A percentile compares a stretch with the other conserved stretches of the same genome.
phyloP scores from a whole-genome alignment of 1,140 invertebrate genomes.

The Fopius arisanus region DNA sequence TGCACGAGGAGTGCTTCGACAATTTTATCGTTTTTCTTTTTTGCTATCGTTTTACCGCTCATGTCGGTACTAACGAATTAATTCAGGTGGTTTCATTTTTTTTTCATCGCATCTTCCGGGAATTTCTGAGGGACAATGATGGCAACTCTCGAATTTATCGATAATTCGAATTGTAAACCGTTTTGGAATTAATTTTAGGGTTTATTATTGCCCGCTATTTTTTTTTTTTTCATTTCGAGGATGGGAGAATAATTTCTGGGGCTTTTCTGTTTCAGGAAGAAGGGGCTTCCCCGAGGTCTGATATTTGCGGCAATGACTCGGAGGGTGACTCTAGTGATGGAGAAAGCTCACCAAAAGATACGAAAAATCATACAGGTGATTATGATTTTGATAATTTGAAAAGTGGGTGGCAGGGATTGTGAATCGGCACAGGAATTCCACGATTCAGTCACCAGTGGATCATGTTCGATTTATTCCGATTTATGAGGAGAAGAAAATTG shows the following conservation, averaged over 20 bases:
- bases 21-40: constrained; percentile 25
- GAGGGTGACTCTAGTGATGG: constrained; percentile 59
- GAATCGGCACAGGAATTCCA: no score
- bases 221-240: background rate
- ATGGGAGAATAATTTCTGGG: constrained; percentile 7
- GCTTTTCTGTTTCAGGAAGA: constrained; percentile 56
- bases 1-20: constrained; percentile 23
- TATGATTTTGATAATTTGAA: background rate
- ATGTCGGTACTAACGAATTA: constrained; percentile 10
- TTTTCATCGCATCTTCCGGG: background rate
- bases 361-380: constrained; percentile 58
- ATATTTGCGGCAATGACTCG: constrained; percentile 60
- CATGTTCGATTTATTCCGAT: no score
- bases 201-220: background rate
- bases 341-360: constrained; percentile 56
- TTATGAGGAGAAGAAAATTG: no score
- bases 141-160: background rate
- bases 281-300: constrained; percentile 58
- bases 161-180: background rate
- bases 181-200: background rate
- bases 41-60: constrained; percentile 7
- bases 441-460: no score
- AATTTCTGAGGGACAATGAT: background rate
- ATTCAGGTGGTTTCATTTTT: background rate
- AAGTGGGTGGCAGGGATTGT: no score